Base-by-base conservation (phyloP, 2,797 vertebrate species). In the Poecilia wingei region DNA sequence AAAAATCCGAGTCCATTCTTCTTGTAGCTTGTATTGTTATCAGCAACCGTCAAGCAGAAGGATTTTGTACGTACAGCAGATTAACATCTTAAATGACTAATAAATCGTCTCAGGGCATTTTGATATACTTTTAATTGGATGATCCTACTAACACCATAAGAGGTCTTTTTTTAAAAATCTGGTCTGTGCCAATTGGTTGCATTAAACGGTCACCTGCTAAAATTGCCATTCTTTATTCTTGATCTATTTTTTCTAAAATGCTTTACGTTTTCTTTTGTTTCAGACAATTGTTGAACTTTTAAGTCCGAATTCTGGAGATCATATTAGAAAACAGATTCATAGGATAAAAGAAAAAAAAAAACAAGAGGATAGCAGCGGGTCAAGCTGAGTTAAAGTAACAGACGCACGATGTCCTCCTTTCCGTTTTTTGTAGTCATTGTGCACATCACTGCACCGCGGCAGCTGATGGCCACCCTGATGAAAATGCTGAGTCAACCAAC, bases 401-500 rank as follows among this genome's bases (percentile, higher is more conserved):
- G 72, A 81, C 66, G 3, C 41, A 28, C 77, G 72, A 72, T 57
- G 53, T 79, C 78, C 68, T 79, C 31, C 45, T 76, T 77, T 81
- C 75, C 64, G 76, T 64, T 79, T 82, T 45, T 74, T 78, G 82
- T 78, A 78, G 57, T 82, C 43, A 66, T 3, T 57, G 25, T 66
- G 13, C 66, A 66, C 28, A 39, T 66, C 43, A 3, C 25, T 36
- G 22, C 61, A 68, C 33, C 3, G 77, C 82, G 41, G 66, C 41
- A 75, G 72, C 82, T 76, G 55, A 73, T 75, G 81, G 82, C 87
- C 89, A 89, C 74, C 33, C 43, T 70, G 49, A 74, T 68, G 55
- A 87, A 91, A 90, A 69, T 79, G 87, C 85, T 88, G 83, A 86
- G 61, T 43, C 71, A 73, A 43, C 80, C 75, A 68, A 69, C 22